Evolutionary conservation across 2,113 vertebrate species (phyloP).

Genomic region (Nothocercus julius): DNA sequence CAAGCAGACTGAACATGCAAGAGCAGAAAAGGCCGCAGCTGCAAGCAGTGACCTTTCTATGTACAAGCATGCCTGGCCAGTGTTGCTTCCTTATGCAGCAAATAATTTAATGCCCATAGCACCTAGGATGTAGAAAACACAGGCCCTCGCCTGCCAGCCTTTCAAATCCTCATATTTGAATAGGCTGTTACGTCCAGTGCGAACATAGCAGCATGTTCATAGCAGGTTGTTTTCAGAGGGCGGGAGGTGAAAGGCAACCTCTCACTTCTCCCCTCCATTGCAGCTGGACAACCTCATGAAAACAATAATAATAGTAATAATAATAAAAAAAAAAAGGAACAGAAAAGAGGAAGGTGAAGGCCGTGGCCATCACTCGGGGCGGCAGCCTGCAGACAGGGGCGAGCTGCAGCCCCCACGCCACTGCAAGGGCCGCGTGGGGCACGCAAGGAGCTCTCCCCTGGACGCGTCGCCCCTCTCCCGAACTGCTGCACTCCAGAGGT

Average conservation of each 20-base stretch:
- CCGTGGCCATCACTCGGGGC: background rate
- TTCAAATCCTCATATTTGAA: conserved; percentile 8
- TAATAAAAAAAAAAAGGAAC: background rate
- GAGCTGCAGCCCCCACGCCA: background rate
- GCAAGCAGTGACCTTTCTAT: background rate
- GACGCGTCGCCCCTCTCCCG: too few species aligned
- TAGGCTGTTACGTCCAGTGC: background rate
- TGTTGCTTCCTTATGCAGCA: background rate
- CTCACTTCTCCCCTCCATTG: background rate
- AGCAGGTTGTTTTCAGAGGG: background rate
- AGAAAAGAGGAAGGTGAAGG: background rate
- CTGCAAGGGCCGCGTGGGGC: rapidly evolving
- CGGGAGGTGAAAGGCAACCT: conserved; percentile 9
- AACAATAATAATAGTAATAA: too few species aligned
- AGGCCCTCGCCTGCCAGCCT: background rate
- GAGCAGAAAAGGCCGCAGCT: background rate
- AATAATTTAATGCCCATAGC: background rate
- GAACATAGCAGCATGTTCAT: too few species aligned
- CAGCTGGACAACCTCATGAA: background rate
- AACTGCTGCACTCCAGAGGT: background rate
- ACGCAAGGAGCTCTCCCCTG: too few species aligned
- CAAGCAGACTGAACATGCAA: background rate
- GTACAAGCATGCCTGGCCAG: background rate
- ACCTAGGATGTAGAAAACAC: background rate
- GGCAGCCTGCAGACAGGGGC: background rate